Evolutionary conservation across 1,140 invertebrate species (phyloP).

Genomic region (Procambarus virginalis): DNA sequence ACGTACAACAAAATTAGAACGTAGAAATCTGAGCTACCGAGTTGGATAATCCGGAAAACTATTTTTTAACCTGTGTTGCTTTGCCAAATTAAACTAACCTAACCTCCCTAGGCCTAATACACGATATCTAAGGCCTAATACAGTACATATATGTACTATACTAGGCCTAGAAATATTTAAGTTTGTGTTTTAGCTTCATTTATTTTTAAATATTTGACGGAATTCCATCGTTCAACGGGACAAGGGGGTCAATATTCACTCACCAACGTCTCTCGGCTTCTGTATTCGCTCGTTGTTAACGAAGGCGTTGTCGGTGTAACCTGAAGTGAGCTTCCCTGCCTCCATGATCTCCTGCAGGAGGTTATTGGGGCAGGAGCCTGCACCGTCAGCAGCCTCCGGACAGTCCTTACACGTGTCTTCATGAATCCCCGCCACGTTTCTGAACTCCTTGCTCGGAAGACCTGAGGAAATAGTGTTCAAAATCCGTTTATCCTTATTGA

Average conservation of each 20-base stretch:
- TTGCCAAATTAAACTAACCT: too few species aligned
- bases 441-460: constrained; percentile 24
- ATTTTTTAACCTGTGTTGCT: too few species aligned
- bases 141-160: too few species aligned
- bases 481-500: background rate
- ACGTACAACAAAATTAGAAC: too few species aligned
- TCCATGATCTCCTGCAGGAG: constrained; percentile 30
- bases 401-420: constrained; percentile 50
- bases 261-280: constrained; percentile 50
- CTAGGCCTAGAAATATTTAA: too few species aligned
- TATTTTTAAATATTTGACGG: too few species aligned
- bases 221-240: too few species aligned
- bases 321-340: constrained; percentile 41
- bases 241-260: background rate
- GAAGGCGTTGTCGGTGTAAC: constrained; percentile 23
- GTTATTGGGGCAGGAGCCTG: constrained; percentile 45
- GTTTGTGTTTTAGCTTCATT: too few species aligned
- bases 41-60: too few species aligned
- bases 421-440: constrained; percentile 16
- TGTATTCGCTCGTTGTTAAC: constrained; percentile 26
- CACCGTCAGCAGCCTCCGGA: constrained; percentile 8
- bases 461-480: constrained; percentile 1
- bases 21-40: too few species aligned
- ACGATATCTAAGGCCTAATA: too few species aligned
- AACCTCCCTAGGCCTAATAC: too few species aligned